These are phyloP conservation scores for Zaprionus lineosus DNA, from an alignment of 2,888 invertebrate species.

Conservation along the genomic window DNA sequence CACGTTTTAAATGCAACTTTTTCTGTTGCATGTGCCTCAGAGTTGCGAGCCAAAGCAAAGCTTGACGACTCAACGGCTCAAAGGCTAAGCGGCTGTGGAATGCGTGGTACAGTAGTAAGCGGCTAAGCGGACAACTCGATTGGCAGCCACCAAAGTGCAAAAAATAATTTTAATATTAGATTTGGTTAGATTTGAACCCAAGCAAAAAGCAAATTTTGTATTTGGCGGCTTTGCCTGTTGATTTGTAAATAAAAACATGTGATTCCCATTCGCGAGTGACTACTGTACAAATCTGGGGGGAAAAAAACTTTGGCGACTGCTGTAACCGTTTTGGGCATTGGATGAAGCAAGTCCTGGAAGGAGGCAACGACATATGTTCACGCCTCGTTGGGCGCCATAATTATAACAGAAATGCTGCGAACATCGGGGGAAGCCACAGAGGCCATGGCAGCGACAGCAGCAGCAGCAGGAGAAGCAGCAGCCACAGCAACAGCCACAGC, in stretches of 20 bases:
- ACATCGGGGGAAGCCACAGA: not conserved
- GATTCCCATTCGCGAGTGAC: no score
- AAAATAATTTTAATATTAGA: not conserved
- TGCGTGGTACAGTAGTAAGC: conserved; percentile 22
- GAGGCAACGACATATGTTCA: conserved; percentile 63
- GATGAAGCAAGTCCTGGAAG: conserved; percentile 11
- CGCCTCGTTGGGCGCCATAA: conserved; percentile 75
- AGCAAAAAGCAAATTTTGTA: no score
- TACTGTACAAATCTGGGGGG: no score
- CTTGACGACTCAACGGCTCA: conserved; percentile 3
- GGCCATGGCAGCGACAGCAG: not conserved
- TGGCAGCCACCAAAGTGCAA: not conserved
- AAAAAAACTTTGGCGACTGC: conserved; percentile 39
- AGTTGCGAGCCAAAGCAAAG: conserved; percentile 4
- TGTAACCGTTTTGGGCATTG: conserved; percentile 2
- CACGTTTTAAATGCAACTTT: conserved; percentile 44
- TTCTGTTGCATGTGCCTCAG: conserved; percentile 38
- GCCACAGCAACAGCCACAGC: not conserved
- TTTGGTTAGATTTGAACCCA: no score
- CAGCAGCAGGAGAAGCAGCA: not conserved
- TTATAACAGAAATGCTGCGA: conserved; percentile 54
- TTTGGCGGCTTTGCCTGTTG: no score
- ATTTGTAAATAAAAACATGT: no score
- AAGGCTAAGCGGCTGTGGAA: conserved; percentile 11
- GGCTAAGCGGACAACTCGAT: not conserved